phyloP scores from a whole-genome alignment of 2,888 invertebrate genomes.

The Torymus auratus region DNA sequence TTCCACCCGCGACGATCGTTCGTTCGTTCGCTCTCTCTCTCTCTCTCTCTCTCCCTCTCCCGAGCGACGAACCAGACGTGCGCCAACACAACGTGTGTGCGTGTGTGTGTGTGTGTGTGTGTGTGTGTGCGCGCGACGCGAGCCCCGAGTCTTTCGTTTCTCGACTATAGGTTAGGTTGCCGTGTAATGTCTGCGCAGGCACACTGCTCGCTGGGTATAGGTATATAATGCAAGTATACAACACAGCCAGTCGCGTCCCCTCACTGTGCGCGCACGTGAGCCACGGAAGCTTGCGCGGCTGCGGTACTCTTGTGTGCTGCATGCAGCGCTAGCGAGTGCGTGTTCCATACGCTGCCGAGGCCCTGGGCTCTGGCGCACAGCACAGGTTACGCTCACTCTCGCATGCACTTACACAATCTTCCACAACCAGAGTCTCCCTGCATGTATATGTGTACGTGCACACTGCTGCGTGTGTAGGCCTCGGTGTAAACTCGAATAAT shows the following conservation, averaged over 20 bases:
- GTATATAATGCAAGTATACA: conserved; percentile 19
- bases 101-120: background rate
- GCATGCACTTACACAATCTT: conserved; percentile 30
- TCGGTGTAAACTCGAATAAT: background rate
- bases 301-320: background rate
- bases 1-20: conserved; percentile 37
- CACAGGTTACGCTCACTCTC: conserved; percentile 28
- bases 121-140: background rate
- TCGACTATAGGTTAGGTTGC: too few relatives aligned
- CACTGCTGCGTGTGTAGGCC: background rate
- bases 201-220: too few relatives aligned
- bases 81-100: background rate
- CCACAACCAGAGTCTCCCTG: background rate
- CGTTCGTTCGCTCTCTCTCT: background rate
- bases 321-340: too few relatives aligned
- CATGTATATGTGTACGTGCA: background rate
- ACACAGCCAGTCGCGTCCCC: background rate
- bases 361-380: background rate
- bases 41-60: too few relatives aligned
- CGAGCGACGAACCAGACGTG: background rate
- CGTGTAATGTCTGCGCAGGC: too few relatives aligned
- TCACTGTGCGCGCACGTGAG: conserved; percentile 41
- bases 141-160: too few relatives aligned
- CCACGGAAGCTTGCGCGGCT: background rate
- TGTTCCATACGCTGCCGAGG: background rate